Evolutionary conservation across 2,113 vertebrate species (phyloP).

Genomic region (Cacatua alba): DNA sequence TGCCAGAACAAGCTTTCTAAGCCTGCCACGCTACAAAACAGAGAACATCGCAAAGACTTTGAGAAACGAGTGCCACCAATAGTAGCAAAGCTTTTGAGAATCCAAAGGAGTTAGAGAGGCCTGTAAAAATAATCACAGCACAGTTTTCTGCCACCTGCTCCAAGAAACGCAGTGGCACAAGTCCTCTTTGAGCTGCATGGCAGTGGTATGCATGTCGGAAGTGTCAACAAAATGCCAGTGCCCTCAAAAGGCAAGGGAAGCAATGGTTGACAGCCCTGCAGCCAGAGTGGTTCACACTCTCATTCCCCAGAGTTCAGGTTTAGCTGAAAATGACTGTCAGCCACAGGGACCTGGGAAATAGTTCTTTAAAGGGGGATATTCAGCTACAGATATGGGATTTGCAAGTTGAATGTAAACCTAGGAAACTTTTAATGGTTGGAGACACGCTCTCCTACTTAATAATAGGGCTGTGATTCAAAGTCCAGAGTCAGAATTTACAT

Average conservation of each 20-base stretch:
- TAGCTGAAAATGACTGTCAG: not conserved
- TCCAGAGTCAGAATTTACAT: not conserved
- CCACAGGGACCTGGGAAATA: not conserved
- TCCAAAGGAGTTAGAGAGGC: not conserved
- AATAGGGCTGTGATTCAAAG: not conserved
- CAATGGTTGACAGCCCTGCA: not conserved
- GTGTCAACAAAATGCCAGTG: not conserved
- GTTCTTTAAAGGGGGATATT: not conserved
- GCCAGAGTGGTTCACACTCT: not conserved
- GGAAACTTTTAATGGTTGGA: not conserved
- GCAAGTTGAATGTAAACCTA: not conserved
- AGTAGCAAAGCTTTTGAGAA: not conserved
- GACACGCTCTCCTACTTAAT: not conserved
- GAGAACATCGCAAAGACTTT: not conserved
- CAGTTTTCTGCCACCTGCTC: not conserved
- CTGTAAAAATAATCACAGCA: not conserved
- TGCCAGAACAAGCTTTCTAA: conserved; percentile 34
- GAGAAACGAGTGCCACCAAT: not conserved
- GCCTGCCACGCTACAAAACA: not conserved
- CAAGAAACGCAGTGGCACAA: not conserved
- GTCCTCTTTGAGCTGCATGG: not conserved
- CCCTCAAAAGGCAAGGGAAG: not conserved
- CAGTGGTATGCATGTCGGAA: fast-evolving
- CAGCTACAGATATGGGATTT: not conserved
- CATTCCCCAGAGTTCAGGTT: not conserved